A percentile compares a stretch with the other conserved stretches of the same genome.
Conservation (phyloP, 1,140 invertebrate genomes). For the Mercenaria mercenaria region DNA sequence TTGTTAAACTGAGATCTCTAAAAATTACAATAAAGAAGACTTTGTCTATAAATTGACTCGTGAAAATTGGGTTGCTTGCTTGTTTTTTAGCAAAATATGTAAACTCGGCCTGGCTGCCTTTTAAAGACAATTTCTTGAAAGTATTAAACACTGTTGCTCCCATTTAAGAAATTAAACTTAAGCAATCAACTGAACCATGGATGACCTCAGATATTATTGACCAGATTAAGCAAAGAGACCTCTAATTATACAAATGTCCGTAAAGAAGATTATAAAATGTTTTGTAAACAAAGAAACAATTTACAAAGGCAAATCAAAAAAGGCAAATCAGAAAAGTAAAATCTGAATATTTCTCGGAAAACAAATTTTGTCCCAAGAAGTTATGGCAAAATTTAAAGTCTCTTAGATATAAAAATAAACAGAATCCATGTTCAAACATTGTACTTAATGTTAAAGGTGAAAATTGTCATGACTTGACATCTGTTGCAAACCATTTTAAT, state of each 20-base stretch:
- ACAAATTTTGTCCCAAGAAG: not conserved
- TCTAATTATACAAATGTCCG: no score
- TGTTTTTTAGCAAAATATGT: constrained; percentile 5
- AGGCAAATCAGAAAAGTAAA: not conserved
- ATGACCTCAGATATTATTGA: no score
- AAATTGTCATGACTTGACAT: no score
- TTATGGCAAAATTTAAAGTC: not conserved
- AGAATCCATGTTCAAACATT: not conserved
- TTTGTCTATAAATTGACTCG: no score
- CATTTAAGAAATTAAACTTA: no score
- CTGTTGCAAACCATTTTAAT: not conserved
- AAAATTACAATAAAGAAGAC: constrained; percentile 14
- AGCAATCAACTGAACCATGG: no score
- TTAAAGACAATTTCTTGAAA: not conserved
- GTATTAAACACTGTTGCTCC: not conserved
- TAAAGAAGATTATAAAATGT: no score
- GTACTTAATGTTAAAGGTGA: constrained; percentile 3
- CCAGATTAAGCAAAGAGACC: no score
- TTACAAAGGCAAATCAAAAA: no score
- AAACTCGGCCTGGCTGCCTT: no score
- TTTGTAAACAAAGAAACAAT: not conserved
- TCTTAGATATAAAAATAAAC: constrained; percentile 21
- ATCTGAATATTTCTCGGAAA: not conserved
- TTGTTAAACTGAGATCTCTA: constrained; percentile 11
- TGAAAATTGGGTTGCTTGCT: not conserved